These are phyloP conservation scores for Pseudochromis fuscus DNA, from an alignment of 2,797 vertebrate species.

Conservation along the genomic window DNA sequence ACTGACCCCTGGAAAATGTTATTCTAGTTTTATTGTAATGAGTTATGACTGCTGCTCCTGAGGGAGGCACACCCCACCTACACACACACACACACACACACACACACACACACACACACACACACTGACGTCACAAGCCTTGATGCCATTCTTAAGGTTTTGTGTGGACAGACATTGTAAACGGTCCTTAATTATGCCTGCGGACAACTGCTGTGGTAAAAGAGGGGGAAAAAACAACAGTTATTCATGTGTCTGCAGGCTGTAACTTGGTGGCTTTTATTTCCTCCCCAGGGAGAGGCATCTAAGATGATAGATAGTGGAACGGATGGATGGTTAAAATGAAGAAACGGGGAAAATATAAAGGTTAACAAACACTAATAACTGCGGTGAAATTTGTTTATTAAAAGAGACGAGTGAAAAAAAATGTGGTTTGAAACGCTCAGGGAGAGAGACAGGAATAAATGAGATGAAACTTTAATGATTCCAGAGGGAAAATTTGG, in stretches of 20 bases:
- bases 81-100: slow-evolving; percentile 50
- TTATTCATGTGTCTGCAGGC: slow-evolving; percentile 55
- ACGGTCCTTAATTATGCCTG: slow-evolving; percentile 60
- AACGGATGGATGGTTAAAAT: slow-evolving; percentile 39
- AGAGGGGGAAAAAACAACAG: slow-evolving; percentile 24
- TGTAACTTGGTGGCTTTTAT: slow-evolving; percentile 21
- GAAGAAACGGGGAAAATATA: not conserved
- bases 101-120: slow-evolving; percentile 17
- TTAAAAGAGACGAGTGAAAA: slow-evolving; percentile 20
- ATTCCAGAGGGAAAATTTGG: slow-evolving; percentile 44
- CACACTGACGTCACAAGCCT: slow-evolving; percentile 50
- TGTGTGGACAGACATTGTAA: slow-evolving; percentile 60
- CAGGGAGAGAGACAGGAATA: slow-evolving; percentile 39
- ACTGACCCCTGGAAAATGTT: slow-evolving; percentile 69
- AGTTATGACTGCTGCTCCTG: slow-evolving; percentile 76
- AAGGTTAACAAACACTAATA: slow-evolving; percentile 21
- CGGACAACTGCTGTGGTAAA: slow-evolving; percentile 31
- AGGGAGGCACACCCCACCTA: slow-evolving; percentile 64
- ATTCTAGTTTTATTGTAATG: slow-evolving; percentile 73
- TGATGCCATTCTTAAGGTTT: slow-evolving; percentile 51
- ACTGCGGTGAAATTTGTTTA: slow-evolving; percentile 16
- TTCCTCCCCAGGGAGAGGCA: slow-evolving; percentile 16
- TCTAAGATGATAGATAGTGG: slow-evolving; percentile 35
- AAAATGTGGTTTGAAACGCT: slow-evolving; percentile 21
- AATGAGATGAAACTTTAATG: slow-evolving; percentile 65